Percentiles rank a stretch among this genome's conserved stretches.
Evolutionary conservation across 2,113 vertebrate genomes (phyloP).

Genomic region (Tonatia bakeri): DNA sequence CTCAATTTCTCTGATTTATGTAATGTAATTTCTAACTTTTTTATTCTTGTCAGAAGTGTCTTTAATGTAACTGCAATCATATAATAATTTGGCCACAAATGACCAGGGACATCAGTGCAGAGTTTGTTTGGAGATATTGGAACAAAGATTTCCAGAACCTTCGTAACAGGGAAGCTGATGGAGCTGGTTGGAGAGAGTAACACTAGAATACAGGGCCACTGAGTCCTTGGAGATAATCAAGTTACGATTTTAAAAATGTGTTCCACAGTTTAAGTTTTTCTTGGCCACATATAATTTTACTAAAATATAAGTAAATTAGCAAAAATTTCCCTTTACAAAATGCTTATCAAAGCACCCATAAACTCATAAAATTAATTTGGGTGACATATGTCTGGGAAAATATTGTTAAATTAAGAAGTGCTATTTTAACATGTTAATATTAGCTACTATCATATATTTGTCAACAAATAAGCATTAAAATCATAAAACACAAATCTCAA

Average conservation of each 20-base stretch:
- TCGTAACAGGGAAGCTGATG: background rate
- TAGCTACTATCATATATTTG: background rate
- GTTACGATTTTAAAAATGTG: background rate
- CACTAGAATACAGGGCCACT: background rate
- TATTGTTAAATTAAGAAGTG: background rate
- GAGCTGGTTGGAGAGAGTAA: background rate
- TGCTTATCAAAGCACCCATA: background rate
- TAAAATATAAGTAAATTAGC: background rate
- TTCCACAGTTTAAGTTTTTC: background rate
- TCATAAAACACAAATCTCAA: background rate
- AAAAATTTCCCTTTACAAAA: background rate
- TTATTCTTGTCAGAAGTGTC: background rate
- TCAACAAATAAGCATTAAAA: background rate
- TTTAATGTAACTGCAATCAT: background rate
- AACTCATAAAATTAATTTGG: background rate
- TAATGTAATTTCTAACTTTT: background rate
- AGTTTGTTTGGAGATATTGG: background rate
- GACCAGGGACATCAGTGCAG: background rate
- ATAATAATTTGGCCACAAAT: background rate
- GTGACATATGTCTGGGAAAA: background rate
- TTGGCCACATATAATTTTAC: background rate
- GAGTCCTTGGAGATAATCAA: background rate
- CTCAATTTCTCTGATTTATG: background rate
- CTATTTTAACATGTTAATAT: background rate
- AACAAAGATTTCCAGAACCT: background rate